Evolutionary conservation across 1,140 invertebrate species (phyloP).

Genomic region (Ips typographus): DNA sequence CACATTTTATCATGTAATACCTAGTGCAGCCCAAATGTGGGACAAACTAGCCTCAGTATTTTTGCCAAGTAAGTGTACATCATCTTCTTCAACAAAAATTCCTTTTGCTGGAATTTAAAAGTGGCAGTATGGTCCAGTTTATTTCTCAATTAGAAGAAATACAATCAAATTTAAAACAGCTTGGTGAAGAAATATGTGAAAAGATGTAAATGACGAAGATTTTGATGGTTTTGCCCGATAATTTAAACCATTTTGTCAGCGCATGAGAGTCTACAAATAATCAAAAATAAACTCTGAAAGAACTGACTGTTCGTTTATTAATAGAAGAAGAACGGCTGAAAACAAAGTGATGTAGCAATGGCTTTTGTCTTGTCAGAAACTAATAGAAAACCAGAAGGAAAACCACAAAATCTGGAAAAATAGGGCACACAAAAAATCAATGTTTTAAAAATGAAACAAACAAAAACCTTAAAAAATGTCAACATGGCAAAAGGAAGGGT

Average conservation of each 20-base stretch:
- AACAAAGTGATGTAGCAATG: background rate
- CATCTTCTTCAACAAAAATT: slow-evolving; percentile 19
- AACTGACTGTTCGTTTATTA: background rate
- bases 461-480: background rate
- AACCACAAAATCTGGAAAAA: too few relatives aligned
- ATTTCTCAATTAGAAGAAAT: slow-evolving; percentile 17
- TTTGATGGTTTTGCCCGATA: slow-evolving; percentile 21
- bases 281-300: slow-evolving; percentile 1
- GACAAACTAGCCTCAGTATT: slow-evolving; percentile 26
- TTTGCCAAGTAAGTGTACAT: slow-evolving; percentile 26
- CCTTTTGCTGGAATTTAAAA: slow-evolving; percentile 4
- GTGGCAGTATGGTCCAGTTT: slow-evolving; percentile 6
- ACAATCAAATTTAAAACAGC: background rate
- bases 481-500: too few relatives aligned
- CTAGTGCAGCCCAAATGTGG: slow-evolving; percentile 26
- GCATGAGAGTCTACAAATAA: slow-evolving; percentile 7
- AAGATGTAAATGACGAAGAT: slow-evolving; percentile 19
- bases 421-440: too few relatives aligned
- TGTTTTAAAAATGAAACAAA: background rate
- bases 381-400: too few relatives aligned
- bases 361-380: too few relatives aligned
- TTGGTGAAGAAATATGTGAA: slow-evolving; percentile 19
- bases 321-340: background rate
- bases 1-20: slow-evolving; percentile 27
- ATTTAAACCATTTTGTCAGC: slow-evolving; percentile 18